A percentile compares a stretch with the other conserved stretches of the same genome.
Evolutionary conservation across 2,113 vertebrate genomes (phyloP).

Genomic region (Caranx ignobilis): DNA sequence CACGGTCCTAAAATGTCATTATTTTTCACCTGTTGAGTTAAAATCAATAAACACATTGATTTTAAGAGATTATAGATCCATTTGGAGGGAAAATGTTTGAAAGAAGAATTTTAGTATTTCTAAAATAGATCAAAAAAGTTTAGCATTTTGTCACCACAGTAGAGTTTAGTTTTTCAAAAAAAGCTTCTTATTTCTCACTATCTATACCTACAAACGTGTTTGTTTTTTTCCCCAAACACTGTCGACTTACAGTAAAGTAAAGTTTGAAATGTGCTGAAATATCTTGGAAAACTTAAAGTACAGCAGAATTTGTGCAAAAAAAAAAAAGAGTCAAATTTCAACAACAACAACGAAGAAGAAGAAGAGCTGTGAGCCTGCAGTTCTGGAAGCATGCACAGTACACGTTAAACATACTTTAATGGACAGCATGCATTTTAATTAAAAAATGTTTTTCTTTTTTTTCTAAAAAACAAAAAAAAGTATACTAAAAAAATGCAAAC

Average conservation of each 20-base stretch:
- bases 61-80: background rate
- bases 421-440: constrained; percentile 59
- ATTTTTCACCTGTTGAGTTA: constrained; percentile 14
- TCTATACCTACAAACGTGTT: background rate
- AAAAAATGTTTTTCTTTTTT: constrained; percentile 10
- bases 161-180: background rate
- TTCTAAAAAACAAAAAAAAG: background rate
- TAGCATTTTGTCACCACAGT: background rate
- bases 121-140: constrained; percentile 3
- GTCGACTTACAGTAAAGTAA: constrained; percentile 51
- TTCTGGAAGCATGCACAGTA: constrained; percentile 50
- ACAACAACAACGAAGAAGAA: background rate
- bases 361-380: constrained; percentile 34
- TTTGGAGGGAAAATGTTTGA: background rate
- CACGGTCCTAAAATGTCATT: constrained; percentile 12
- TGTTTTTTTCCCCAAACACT: constrained; percentile 18
- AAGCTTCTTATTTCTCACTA: background rate
- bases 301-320: constrained; percentile 55
- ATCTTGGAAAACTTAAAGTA: constrained; percentile 43
- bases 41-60: background rate
- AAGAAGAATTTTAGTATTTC: constrained; percentile 12
- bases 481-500: constrained; percentile 39
- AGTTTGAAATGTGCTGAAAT: constrained; percentile 7
- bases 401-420: constrained; percentile 46
- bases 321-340: constrained; percentile 8